Evolutionary conservation across 2,888 invertebrate species (phyloP).

Genomic region (Proisotoma minuta): DNA sequence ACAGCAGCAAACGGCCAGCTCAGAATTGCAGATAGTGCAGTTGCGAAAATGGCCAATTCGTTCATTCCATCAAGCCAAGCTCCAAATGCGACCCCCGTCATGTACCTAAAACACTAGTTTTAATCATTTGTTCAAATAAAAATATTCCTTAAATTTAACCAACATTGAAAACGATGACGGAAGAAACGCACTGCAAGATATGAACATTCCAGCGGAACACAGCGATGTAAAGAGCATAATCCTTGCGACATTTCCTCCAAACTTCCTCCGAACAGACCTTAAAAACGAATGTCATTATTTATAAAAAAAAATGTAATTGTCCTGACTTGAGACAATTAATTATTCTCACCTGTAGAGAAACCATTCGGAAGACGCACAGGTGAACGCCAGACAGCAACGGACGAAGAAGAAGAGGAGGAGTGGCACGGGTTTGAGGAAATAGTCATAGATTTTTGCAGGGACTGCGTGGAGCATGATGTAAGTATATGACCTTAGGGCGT

Average conservation of each 20-base stretch:
- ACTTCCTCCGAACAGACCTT: slow-evolving; percentile 82
- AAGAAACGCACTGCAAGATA: slow-evolving; percentile 77
- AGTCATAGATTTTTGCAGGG: slow-evolving; percentile 76
- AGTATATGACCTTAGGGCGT: slow-evolving; percentile 89
- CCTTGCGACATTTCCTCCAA: slow-evolving; percentile 82
- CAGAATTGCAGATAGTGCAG: slow-evolving; percentile 72
- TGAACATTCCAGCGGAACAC: slow-evolving; percentile 86
- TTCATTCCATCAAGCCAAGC: slow-evolving; percentile 83
- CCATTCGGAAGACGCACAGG: slow-evolving; percentile 77
- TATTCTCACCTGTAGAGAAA: slow-evolving; percentile 80
- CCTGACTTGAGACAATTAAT: slow-evolving; percentile 50
- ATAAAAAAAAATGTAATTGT: background rate
- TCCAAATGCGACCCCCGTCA: slow-evolving; percentile 75
- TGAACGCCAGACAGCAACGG: slow-evolving; percentile 72
- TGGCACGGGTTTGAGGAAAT: slow-evolving; percentile 70
- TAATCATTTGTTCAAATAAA: background rate
- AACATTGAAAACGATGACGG: slow-evolving; percentile 92
- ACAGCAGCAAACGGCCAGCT: slow-evolving; percentile 98
- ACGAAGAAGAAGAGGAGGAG: slow-evolving; percentile 83
- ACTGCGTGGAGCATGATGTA: slow-evolving; percentile 84
- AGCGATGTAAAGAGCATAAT: slow-evolving; percentile 73
- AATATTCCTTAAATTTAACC: slow-evolving; percentile 25
- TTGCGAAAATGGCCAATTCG: slow-evolving; percentile 72
- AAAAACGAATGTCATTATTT: slow-evolving; percentile 46
- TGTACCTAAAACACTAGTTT: slow-evolving; percentile 56